Base-by-base conservation (phyloP, 2,113 vertebrate species). In the Ageneiosus marmoratus region DNA sequence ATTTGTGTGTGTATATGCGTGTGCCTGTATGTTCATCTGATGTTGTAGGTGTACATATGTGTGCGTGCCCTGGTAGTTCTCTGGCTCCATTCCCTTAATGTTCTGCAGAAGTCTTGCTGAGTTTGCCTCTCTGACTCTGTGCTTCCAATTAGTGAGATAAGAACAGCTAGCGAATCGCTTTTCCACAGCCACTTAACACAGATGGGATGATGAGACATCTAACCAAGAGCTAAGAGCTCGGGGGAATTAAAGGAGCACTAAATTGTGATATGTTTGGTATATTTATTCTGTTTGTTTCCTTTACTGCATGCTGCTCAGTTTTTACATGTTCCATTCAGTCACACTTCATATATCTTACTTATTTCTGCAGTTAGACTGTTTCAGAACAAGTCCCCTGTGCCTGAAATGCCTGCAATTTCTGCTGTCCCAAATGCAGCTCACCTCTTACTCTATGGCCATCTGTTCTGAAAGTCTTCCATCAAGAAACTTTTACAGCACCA, bases 121-220 rank as follows among this genome's bases (percentile, higher is more conserved):
- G 69, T 51, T 9, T 82, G 58, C 55, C 55, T 63, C 16, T 62
- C 37, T 56, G 51, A 56, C 37, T 73, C 53, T 62, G 12, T 74
- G 60, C 80, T 74, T 60, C 80, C 27, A 73, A 29, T 73, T 74
- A 50, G 69, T 32, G 55, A 18, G 44, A 56, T 48, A 46, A 44
- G 9, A 18, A 50, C 32, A 70, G 16, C 50, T 58, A 29, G 18
- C n/a, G 11, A 29, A 46, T 48, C 55, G 60, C 18, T 44, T 58
- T 81, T 73, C 7, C 15, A 56, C 58, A 34, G 44, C 44, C 44
- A 74, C 46, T 62, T 62, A 74, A 41, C 27, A 50, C 41, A 50
- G 44, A 50, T 60, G 27, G 29, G 55, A 51, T 50, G 44, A 75
- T 50, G 55, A 48, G 37, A 16, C 46, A 5, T 60, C n/a, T 46